Percentiles rank a stretch among this genome's conserved stretches.
phyloP scores from a whole-genome alignment of 2,113 vertebrate species.

The Apus apus region DNA sequence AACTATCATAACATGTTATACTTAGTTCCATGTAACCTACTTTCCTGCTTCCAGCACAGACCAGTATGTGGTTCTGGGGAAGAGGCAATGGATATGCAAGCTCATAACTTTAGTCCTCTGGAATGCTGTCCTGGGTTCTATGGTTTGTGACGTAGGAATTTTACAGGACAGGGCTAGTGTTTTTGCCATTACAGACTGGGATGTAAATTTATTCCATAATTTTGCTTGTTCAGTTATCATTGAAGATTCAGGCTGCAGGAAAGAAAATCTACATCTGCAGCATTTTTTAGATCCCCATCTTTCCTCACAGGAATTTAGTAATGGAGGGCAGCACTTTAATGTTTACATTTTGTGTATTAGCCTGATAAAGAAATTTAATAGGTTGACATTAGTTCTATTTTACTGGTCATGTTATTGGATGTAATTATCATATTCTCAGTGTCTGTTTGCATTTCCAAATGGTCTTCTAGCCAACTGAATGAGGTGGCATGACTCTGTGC shows the following conservation, averaged over 20 bases:
- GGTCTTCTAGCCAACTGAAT: neutral
- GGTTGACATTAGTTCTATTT: neutral
- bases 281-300: neutral
- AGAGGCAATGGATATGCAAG: neutral
- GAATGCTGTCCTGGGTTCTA: neutral
- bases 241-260: neutral
- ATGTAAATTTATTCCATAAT: neutral
- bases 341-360: neutral
- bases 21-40: neutral
- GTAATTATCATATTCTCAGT: neutral
- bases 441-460: neutral
- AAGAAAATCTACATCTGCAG: neutral
- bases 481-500: neutral
- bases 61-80: neutral
- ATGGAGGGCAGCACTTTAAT: neutral
- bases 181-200: neutral
- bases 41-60: neutral
- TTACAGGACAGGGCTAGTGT: neutral
- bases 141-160: neutral
- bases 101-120: neutral
- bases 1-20: neutral
- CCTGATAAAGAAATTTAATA: neutral
- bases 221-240: neutral
- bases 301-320: neutral
- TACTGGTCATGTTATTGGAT: neutral